Conservation (phyloP, 2,888 invertebrate species). For the Pterostichus madidus region DNA sequence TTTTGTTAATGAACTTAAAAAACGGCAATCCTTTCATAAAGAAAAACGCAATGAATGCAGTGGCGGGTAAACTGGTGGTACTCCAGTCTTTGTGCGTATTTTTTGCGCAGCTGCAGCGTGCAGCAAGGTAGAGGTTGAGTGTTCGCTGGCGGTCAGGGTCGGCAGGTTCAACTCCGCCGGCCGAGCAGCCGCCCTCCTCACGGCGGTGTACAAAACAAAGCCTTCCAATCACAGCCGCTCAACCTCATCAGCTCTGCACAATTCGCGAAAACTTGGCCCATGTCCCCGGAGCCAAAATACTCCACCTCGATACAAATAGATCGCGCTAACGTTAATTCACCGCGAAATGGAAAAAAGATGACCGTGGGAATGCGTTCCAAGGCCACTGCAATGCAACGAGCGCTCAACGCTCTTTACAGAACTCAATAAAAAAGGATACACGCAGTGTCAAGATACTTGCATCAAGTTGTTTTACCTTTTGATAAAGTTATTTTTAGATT, state of each 20-base stretch:
- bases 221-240: not conserved
- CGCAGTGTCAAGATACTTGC: constrained; percentile 52
- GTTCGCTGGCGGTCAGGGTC: constrained; percentile 41
- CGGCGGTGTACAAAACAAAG: constrained; percentile 42
- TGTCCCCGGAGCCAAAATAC: not conserved
- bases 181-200: constrained; percentile 32
- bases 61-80: not conserved
- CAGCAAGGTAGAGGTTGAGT: constrained; percentile 36
- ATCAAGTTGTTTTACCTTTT: constrained; percentile 52
- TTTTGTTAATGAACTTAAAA: too few species aligned
- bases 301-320: constrained; percentile 37
- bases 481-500: constrained; percentile 49
- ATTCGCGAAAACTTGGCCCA: constrained; percentile 2
- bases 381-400: constrained; percentile 18
- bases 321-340: constrained; percentile 38
- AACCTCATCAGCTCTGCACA: not conserved
- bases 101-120: constrained; percentile 48
- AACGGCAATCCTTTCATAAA: not conserved
- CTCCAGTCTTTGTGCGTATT: constrained; percentile 27
- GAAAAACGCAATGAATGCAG: not conserved
- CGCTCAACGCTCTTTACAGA: constrained; percentile 3
- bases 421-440: constrained; percentile 45
- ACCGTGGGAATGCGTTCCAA: constrained; percentile 55
- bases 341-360: constrained; percentile 57
- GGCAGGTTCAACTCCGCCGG: constrained; percentile 32